These are phyloP conservation scores for Gerris buenoi DNA, from an alignment of 1,140 invertebrate genomes.

Conservation along the genomic window DNA sequence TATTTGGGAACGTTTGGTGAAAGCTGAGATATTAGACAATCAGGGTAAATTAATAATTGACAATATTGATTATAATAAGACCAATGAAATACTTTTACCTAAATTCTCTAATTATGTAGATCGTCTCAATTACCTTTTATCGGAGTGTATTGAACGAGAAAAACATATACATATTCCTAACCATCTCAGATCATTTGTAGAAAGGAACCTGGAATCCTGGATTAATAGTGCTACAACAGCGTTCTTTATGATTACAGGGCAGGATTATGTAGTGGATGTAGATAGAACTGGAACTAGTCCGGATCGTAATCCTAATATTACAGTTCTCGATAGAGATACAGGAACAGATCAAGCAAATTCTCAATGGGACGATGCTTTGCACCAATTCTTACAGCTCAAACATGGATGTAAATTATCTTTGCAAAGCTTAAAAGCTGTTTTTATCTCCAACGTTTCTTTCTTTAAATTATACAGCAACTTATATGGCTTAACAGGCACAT, in stretches of 20 bases:
- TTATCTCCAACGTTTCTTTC: conserved; percentile 27
- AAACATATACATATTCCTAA: conserved; percentile 10
- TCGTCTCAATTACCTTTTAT: not conserved
- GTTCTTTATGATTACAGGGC: conserved; percentile 12
- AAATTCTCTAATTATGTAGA: not conserved
- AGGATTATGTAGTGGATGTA: conserved; percentile 24
- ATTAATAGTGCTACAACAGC: conserved; percentile 23
- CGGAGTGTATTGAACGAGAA: not conserved
- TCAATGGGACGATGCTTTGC: conserved; percentile 30
- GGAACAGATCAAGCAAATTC: conserved; percentile 28
- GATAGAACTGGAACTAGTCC: conserved; percentile 22
- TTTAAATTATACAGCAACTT: not conserved
- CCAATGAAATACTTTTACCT: not conserved
- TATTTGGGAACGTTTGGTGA: not conserved
- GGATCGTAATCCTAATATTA: conserved; percentile 23
- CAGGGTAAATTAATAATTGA: not conserved
- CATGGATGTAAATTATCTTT: conserved; percentile 28
- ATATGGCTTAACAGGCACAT: too few species aligned
- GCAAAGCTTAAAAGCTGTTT: conserved; percentile 29
- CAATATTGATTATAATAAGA: not conserved
- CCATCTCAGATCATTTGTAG: conserved; percentile 20
- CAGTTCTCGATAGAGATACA: conserved; percentile 29
- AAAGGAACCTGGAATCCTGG: conserved; percentile 22
- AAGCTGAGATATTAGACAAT: not conserved
- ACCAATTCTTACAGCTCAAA: conserved; percentile 33